These are phyloP conservation scores for Sitobion miscanthi DNA, from an alignment of 1,140 invertebrate genomes.

Conservation along the genomic window DNA sequence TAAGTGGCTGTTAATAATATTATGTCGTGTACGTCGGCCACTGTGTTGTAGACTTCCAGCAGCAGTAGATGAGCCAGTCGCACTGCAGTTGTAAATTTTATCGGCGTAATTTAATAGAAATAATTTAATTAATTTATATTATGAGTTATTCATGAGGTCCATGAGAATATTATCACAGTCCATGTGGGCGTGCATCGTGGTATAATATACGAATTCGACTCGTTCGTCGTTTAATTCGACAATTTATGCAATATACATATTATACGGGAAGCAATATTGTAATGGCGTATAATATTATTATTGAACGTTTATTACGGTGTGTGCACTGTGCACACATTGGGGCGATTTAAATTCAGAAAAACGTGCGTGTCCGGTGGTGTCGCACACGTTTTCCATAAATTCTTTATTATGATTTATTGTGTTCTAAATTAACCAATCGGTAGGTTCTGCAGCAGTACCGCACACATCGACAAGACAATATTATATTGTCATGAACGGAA, in stretches of 20 bases:
- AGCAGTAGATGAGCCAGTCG: not conserved
- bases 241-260: not conserved
- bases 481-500: not conserved
- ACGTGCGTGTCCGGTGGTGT: not conserved
- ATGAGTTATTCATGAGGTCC: constrained; percentile 26
- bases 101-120: constrained; percentile 25
- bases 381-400: not conserved
- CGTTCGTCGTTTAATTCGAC: not conserved
- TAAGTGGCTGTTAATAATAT: not conserved
- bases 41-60: not conserved
- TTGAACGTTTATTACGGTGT: not conserved
- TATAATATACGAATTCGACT: not conserved
- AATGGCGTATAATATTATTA: not conserved
- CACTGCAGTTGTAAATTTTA: constrained; percentile 1
- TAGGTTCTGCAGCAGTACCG: not conserved
- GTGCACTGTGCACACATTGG: not conserved
- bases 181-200: not conserved
- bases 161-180: not conserved
- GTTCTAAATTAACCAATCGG: not conserved
- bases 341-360: not conserved
- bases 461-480: not conserved
- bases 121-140: constrained; percentile 16
- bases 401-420: not conserved
- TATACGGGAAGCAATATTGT: not conserved
- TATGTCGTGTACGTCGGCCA: not conserved